Evolutionary conservation across 2,888 invertebrate species (phyloP), one percentile per base, ranked within the genome.

Genomic region (Autographa pulchrina): DNA sequence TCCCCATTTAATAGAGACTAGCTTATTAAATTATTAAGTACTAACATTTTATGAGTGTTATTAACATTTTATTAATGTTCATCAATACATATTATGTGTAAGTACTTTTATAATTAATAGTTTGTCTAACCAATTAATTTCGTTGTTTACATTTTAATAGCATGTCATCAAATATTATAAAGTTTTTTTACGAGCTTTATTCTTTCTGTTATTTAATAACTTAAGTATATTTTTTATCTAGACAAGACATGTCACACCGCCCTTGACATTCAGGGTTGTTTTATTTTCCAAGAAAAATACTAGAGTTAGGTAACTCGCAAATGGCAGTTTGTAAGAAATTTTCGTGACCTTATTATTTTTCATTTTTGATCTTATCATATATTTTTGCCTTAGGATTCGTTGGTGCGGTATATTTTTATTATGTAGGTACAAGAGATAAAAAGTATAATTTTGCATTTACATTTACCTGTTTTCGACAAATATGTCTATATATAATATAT

Each of bases 181-280:
- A 20, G 54, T 25, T 56, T 4, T 25, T 25, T 25, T 25, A 43
- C 1, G 7, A 56, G 54, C 25, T 56, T 56, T 25, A 56, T 25
- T 56, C 54, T 25, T 13, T 56, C 11, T 56, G 13, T 25, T 20
- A 3, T 20, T 20, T 54, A 54, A 11, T 20, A 52, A 31, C 5
- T 62, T 62, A 31, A 2, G 58, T 52, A 43, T 9, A 2, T 2
- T 16, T 58, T n/a, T 31, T 54, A 32, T 75, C 4, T 75, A n/a
- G n/a, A 32, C 7, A 38, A 68, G 58, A 48, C 31, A 20, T 59
- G 38, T 59, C 35, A 7, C 32, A 14, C 41, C 16, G 58, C 54
- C 70, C 63, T 77, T 69, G 78, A 76, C 59, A 80, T 80, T 75
- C 20, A n/a, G 16, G 13, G 11, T 56, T 54, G 61, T 20, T 65